Evolutionary conservation across 2,797 vertebrate genomes (phyloP), one percentile per base, ranked within the genome.

Genomic region (Catamblyrhynchus diadema): DNA sequence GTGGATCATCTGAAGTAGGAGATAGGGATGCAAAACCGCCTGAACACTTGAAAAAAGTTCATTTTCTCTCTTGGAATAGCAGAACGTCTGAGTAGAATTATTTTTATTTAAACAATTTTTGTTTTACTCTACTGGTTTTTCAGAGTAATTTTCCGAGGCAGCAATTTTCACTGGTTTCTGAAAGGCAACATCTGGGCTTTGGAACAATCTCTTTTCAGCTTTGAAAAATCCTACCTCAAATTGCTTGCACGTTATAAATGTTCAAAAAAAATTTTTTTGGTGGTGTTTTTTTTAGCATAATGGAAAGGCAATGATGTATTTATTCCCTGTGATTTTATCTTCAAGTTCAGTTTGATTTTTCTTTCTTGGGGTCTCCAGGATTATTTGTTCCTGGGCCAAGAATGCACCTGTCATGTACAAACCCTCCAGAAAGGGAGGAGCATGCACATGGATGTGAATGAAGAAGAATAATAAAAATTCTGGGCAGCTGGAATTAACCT

Each of bases 151-250:
- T 96, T 93, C 86, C 6, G 44, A 96, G 85, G 87, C 91, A 70
- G 89, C 79, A 93, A 78, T 96, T 97, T 95, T 93, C 77, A 27
- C 69, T 87, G 2, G 54, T 91, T 96, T 96, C 66, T 96, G 92
- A 96, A 96, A 93, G 45, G 88, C 88, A 92, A 81, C 90, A 95
- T 95, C 95, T 97, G 89, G 90, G 67, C 86, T 95, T 88, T 59
- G 57, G 44, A 96, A 86, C 84, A 93, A 57, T 93, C 72, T 75
- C 84, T 89, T 96, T 94, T 91, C 92, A 95, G 86, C 94, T 88
- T 94, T 83, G 72, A 81, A 95, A 93, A 93, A 93, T 88, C 84
- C 66, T 92, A 91, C 88, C 86, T 95, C 88, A 93, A 80, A 89
- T 91, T 91, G 79, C 84, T 86, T 74, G 71, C 50, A 61, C 14